Evolutionary conservation across 2,888 invertebrate species (phyloP).

Genomic region (Mongoloraphidia duomilia): DNA sequence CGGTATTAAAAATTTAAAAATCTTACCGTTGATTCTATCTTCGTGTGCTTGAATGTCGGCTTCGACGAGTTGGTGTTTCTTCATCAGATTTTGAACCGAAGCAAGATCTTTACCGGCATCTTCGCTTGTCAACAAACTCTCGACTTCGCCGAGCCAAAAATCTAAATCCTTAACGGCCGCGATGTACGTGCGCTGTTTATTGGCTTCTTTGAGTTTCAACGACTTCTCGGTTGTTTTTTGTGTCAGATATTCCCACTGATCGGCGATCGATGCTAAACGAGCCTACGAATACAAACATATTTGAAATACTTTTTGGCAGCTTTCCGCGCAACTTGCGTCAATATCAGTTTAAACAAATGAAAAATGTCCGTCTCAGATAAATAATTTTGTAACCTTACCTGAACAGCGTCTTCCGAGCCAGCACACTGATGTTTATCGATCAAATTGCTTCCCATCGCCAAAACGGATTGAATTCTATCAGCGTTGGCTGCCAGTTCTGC

Average conservation of each 20-base stretch:
- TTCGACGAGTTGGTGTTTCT: constrained; percentile 95
- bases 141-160: constrained; percentile 99
- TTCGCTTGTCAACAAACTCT: constrained; percentile 86
- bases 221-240: constrained; percentile 98
- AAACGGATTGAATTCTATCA: constrained; percentile 89
- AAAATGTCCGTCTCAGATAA: neutral
- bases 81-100: constrained; percentile 96
- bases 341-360: neutral
- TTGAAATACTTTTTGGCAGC: no score
- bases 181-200: constrained; percentile 97
- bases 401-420: constrained; percentile 95
- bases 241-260: constrained; percentile 97
- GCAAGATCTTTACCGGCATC: constrained; percentile 97
- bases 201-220: constrained; percentile 95
- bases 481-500: constrained; percentile 98
- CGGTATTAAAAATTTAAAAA: neutral
- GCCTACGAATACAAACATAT: constrained; percentile 25
- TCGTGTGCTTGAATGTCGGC: constrained; percentile 96
- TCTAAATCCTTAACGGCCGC: constrained; percentile 99
- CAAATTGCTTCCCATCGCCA: constrained; percentile 88
- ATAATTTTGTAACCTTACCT: constrained; percentile 35
- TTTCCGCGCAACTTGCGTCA: no score
- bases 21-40: constrained; percentile 68
- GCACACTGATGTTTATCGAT: constrained; percentile 94
- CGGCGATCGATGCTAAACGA: constrained; percentile 79